Evolutionary conservation across 2,888 invertebrate genomes (phyloP), one percentile per base, ranked within the genome.

Genomic region (Lasioglossum figueresi): DNA sequence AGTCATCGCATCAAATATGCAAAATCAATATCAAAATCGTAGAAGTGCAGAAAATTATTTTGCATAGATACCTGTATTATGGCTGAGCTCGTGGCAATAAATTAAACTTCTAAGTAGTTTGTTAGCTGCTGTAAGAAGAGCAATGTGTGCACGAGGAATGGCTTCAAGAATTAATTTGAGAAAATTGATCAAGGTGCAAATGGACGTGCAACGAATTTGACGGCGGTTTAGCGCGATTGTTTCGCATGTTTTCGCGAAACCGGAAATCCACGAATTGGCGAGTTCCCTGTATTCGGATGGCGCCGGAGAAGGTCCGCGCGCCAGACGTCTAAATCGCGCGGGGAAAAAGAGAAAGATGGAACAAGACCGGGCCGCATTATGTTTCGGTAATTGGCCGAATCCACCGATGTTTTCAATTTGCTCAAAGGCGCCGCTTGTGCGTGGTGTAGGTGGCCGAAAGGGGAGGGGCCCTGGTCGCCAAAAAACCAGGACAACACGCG

Each of bases 341-440:
- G 73, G 68, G 63, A 83, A 80, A 34, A 81, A 84, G 76, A 79
- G 59, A 59, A 31, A 80, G 71, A 59, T 48, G 43, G 86, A 85
- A 82, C 31, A 63, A 63, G 63, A 63, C 63, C 63, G 91, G 90
- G 89, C 88, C 93, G 93, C 93, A 93, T 95, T 95, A 94, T 95
- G 94, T 94, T 95, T 94, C 92, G 94, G 94, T 95, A 95, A 95
- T 95, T 95, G 94, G 94, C 94, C 94, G 93, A 93, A 94, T 94
- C 93, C 93, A 92, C 92, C 92, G 94, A 94, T 94, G 95, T 94
- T 94, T 94, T 94, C 93, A 94, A 94, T 93, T 93, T 92, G 88
- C 84, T 93, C 93, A 93, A 92, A 92, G 93, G 83, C 84, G 84
- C 88, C 88, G 86, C 88, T 83, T 85, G 59, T 85, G 76, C 78